phyloP scores from a whole-genome alignment of 2,113 vertebrate genomes.

The Semicossyphus pulcher region DNA sequence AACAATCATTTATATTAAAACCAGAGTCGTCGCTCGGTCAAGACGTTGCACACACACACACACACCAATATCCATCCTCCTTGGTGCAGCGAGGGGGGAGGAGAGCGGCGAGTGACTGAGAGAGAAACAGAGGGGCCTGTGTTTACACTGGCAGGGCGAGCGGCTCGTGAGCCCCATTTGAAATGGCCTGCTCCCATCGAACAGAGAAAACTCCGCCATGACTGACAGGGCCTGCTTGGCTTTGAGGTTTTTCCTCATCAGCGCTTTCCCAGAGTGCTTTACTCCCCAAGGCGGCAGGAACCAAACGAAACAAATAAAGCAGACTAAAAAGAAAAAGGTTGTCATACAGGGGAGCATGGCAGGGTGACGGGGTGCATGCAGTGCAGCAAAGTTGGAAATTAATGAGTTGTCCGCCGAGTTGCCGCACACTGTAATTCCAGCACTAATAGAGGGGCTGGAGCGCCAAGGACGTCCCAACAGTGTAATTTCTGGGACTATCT shows the following conservation, averaged over 20 bases:
- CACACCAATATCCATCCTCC: neutral
- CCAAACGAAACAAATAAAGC: conserved; percentile 58
- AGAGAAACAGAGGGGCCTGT: conserved; percentile 66
- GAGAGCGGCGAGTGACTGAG: conserved; percentile 9
- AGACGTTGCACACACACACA: neutral
- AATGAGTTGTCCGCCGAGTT: conserved; percentile 34
- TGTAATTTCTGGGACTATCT: conserved; percentile 41
- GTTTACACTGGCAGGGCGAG: conserved; percentile 68
- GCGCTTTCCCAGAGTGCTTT: conserved; percentile 40
- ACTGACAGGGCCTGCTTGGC: conserved; percentile 62
- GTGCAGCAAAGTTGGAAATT: conserved; percentile 13
- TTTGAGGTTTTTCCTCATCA: conserved; percentile 56
- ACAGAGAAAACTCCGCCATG: conserved; percentile 55
- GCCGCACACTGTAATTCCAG: conserved; percentile 29
- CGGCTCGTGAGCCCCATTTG: conserved; percentile 42
- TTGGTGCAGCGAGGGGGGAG: neutral
- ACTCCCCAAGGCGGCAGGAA: conserved; percentile 20
- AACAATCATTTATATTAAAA: conserved; percentile 44
- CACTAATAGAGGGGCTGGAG: conserved; percentile 33
- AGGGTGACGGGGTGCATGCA: conserved; percentile 22
- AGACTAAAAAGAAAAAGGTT: conserved; percentile 48
- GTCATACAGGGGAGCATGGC: conserved; percentile 36
- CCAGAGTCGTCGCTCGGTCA: conserved; percentile 13
- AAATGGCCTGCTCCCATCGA: conserved; percentile 54
- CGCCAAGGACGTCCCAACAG: conserved; percentile 55